phyloP scores from a whole-genome alignment of 2,797 vertebrate genomes.

The Cygnus olor region DNA sequence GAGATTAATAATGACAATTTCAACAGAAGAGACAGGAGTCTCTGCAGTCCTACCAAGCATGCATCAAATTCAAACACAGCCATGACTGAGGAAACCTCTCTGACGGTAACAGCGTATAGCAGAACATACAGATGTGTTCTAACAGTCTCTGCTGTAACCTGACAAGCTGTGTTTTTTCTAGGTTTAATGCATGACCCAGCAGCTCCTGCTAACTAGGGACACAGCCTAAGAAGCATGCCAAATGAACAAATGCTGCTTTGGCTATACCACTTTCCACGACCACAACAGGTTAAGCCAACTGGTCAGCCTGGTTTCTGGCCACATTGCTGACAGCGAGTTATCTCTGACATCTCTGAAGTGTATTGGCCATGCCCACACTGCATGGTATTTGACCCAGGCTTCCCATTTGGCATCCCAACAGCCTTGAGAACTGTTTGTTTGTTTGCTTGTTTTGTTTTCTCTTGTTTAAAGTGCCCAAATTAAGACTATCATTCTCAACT shows the following conservation, averaged over 20 bases:
- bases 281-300: not conserved
- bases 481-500: not conserved
- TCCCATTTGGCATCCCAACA: not conserved
- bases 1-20: conserved; percentile 3
- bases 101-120: not conserved
- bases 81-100: not conserved
- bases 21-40: not conserved
- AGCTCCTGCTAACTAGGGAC: not conserved
- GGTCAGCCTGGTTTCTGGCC: not conserved
- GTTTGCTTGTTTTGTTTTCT: not conserved
- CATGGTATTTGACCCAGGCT: not conserved
- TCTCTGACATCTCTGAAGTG: not conserved
- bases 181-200: not conserved
- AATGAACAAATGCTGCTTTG: not conserved
- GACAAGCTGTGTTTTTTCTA: not conserved
- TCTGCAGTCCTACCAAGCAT: not conserved
- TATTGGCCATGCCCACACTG: not conserved
- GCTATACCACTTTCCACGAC: not conserved
- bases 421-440: not conserved
- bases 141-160: not conserved
- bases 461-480: not conserved
- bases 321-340: not conserved
- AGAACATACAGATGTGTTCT: not conserved
- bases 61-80: not conserved
- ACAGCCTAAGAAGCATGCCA: not conserved